These are phyloP conservation scores for Tigriopus californicus DNA, from an alignment of 2,888 invertebrate species.

Conservation along the genomic window DNA sequence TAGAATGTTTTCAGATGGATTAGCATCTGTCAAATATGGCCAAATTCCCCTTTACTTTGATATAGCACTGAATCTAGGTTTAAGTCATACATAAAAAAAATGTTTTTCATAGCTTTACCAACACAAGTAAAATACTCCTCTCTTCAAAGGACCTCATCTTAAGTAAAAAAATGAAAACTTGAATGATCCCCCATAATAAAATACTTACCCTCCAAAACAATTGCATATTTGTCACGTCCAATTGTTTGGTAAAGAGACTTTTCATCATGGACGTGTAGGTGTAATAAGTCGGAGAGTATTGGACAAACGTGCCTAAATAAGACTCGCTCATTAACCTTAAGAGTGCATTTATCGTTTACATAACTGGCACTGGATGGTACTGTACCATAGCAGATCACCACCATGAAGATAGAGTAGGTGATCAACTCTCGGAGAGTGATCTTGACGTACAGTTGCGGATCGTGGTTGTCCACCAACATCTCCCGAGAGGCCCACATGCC, in stretches of 20 bases:
- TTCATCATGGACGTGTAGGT: not conserved
- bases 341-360: not conserved
- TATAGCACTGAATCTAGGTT: no score
- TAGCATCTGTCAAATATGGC: no score
- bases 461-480: not conserved
- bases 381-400: not conserved
- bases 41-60: no score
- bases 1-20: no score
- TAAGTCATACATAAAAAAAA: no score
- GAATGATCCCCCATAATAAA: no score
- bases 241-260: not conserved
- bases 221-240: conserved; percentile 1
- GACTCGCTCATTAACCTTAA: not conserved
- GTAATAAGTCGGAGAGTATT: not conserved
- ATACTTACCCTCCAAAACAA: conserved; percentile 2
- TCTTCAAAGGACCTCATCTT: no score
- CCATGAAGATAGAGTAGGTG: not conserved
- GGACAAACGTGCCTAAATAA: not conserved
- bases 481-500: not conserved
- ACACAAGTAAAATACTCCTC: no score
- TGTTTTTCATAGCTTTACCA: no score
- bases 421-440: not conserved
- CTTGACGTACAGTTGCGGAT: not conserved
- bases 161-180: no score
- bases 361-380: no score